Evolutionary conservation across 2,797 vertebrate species (phyloP).

Genomic region (Enoplosus armatus): DNA sequence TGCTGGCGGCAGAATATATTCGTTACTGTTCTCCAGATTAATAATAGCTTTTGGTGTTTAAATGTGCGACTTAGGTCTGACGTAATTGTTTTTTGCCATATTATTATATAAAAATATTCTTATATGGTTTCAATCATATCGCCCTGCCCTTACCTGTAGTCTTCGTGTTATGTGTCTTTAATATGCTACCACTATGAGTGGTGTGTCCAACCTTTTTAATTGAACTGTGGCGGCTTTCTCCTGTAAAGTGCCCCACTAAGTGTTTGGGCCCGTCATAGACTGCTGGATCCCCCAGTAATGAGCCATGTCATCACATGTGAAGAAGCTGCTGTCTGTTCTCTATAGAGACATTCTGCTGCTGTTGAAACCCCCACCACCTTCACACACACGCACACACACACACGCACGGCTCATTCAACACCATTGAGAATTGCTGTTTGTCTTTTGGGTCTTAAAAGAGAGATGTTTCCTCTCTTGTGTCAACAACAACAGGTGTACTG

Average conservation of each 20-base stretch:
- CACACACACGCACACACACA: neutral
- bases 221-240: conserved; percentile 29
- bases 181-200: neutral
- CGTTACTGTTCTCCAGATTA: neutral
- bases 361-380: conserved; percentile 10
- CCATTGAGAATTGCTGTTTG: conserved; percentile 8
- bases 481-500: conserved; percentile 29
- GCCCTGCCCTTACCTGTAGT: neutral
- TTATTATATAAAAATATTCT: neutral
- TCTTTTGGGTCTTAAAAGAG: conserved; percentile 22
- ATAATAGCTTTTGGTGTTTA: neutral
- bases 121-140: neutral
- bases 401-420: conserved; percentile 23
- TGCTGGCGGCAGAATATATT: neutral
- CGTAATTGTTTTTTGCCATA: neutral
- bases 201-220: conserved; percentile 32
- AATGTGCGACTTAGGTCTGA: neutral
- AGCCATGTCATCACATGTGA: conserved; percentile 59
- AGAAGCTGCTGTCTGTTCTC: conserved; percentile 47
- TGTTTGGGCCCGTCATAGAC: conserved; percentile 53
- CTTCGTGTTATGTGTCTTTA: neutral
- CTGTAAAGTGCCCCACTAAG: conserved; percentile 30
- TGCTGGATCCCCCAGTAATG: conserved; percentile 60
- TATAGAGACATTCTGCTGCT: conserved; percentile 32
- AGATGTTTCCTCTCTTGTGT: conserved; percentile 14